These are phyloP conservation scores for Alethe diademata DNA, from an alignment of 2,113 vertebrate genomes.

Conservation along the genomic window DNA sequence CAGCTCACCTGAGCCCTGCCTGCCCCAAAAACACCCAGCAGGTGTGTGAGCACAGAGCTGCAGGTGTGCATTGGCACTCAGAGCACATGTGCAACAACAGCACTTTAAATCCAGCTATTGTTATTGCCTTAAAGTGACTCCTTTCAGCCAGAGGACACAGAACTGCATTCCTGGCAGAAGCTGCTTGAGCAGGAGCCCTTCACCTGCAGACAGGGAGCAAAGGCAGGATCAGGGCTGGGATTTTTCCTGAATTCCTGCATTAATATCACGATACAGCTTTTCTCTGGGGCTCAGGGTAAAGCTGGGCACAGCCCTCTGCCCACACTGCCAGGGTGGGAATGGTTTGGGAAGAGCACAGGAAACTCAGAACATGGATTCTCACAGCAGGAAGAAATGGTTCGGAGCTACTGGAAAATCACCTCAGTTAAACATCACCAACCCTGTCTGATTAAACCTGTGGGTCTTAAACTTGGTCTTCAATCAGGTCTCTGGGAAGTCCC, in stretches of 20 bases:
- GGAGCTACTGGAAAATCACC: not conserved
- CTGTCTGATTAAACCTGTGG: not conserved
- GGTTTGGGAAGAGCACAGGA: not conserved
- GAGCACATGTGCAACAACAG: rapidly evolving
- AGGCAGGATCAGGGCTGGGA: not conserved
- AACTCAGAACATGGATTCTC: rapidly evolving
- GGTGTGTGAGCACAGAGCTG: rapidly evolving
- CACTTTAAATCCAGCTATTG: not conserved
- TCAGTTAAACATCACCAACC: not conserved
- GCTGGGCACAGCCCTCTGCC: not conserved
- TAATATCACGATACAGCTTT: rapidly evolving
- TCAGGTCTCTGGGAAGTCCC: slow-evolving; percentile 51
- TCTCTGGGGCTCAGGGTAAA: not conserved
- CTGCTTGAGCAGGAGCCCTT: not conserved
- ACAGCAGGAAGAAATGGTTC: rapidly evolving
- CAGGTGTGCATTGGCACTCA: rapidly evolving
- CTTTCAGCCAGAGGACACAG: not conserved
- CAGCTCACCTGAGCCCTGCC: not conserved
- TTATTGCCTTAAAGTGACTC: not conserved
- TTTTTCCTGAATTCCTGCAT: not conserved
- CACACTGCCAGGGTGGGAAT: not conserved
- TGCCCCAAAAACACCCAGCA: rapidly evolving
- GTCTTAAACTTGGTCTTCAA: slow-evolving; percentile 29
- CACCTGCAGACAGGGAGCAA: not conserved
- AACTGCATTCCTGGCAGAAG: not conserved